Evolutionary conservation across 2,113 vertebrate species (phyloP), one percentile per base, ranked within the genome.

Genomic region (Girardinichthys multiradiatus): DNA sequence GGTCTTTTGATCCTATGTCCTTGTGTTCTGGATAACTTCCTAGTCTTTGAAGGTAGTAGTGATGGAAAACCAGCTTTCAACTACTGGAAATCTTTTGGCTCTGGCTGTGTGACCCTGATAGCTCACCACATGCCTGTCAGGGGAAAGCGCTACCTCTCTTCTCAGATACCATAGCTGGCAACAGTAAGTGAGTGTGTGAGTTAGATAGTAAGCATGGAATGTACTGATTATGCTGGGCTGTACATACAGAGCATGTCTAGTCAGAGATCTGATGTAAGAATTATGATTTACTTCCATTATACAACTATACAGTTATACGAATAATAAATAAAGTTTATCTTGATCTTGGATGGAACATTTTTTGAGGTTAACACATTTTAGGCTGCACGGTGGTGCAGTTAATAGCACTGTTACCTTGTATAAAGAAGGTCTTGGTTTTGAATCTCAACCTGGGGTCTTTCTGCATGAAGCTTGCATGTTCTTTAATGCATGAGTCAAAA

Each of bases 41-140:
- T 79, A 73, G 78, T 82, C 85, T 94, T 92, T 91, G 87, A 93
- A 93, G 82, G 85, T 79, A 86, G 71, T 76, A 77, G 81, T 76
- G 80, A 91, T 58, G 51, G 81, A 82, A 88, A 88, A 86, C 80
- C 80, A 71, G 72, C 86, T 91, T 92, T 91, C 81, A 91, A 86
- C 80, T 85, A 85, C 88, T 72, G 72, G 68, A 62, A 86, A 86
- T 88, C 83, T 87, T 85, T 89, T 86, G 86, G 85, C 82, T 81
- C 64, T 81, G 74, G 77, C 79, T 81, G 69, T 72, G 79, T 57
- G 59, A 75, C 83, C 79, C 45, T 24, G 78, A 79, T 86, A 79
- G 81, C 78, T 86, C 89, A 69, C 86, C 65, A 42, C 83, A 73
- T 77, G 84, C 70, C 71, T 84, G 78, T 84, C 64, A 65, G 85